Conservation (phyloP, 2,797 vertebrate genomes). For the Pipistrellus nathusii region DNA sequence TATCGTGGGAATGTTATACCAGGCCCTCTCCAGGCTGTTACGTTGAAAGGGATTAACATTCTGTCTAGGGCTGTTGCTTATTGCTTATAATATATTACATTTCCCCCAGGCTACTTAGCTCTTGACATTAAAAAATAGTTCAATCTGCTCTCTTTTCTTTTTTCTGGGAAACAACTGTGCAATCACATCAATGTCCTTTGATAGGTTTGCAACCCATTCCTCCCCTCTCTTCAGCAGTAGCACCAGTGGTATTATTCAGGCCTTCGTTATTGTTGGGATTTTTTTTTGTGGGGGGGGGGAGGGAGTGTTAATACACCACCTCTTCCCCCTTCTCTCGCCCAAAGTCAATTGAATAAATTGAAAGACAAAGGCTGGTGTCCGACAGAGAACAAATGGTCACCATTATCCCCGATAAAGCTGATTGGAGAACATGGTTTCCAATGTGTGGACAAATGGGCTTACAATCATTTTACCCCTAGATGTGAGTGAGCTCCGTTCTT, state of each 20-base stretch:
- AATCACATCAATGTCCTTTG: background rate
- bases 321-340: background rate
- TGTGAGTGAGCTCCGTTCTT: background rate
- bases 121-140: conserved; percentile 52
- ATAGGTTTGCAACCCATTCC: background rate
- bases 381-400: background rate
- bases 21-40: background rate
- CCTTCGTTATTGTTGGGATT: background rate
- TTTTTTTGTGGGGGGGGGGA: background rate
- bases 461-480: background rate
- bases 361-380: background rate
- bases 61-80: background rate
- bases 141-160: conserved; percentile 42
- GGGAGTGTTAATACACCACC: background rate
- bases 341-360: background rate
- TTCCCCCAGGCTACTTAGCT: conserved; percentile 10
- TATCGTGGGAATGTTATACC: background rate
- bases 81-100: background rate
- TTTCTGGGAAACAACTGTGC: conserved; percentile 53
- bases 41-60: background rate
- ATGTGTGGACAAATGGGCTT: background rate
- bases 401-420: background rate
- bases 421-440: background rate
- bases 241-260: background rate
- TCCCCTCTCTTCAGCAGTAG: background rate